Conservation (phyloP, 2,113 vertebrate genomes). For the Onychostoma macrolepis region DNA sequence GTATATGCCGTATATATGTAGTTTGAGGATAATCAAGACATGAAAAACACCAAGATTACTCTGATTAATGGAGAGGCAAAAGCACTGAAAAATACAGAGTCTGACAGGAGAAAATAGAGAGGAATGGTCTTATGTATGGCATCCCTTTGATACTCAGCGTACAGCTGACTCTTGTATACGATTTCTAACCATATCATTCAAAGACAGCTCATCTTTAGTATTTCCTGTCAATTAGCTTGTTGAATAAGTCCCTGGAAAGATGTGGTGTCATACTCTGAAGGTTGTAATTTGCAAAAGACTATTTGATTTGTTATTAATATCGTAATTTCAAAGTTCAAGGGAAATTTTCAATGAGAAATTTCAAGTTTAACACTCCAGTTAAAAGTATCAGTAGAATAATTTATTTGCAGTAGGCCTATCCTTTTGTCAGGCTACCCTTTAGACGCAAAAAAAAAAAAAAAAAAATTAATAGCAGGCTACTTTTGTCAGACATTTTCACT, state of each 20-base stretch:
- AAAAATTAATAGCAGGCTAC: no score
- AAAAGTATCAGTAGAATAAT: neutral
- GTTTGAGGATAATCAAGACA: neutral
- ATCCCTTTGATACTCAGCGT: neutral
- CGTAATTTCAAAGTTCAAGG: neutral
- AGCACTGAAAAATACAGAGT: neutral
- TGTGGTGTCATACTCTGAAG: neutral
- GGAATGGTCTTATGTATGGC: neutral
- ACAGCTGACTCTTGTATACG: neutral
- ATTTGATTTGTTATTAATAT: neutral
- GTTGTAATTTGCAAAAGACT: neutral
- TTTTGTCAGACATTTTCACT: neutral
- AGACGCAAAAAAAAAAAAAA: no score
- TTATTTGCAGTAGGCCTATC: neutral
- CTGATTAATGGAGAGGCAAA: constrained; percentile 1
- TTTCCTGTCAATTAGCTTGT: neutral
- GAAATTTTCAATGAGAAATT: neutral
- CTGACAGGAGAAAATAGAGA: neutral
- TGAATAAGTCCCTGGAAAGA: neutral
- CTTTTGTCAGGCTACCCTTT: neutral
- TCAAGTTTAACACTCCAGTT: neutral
- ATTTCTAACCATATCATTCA: neutral
- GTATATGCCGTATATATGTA: neutral
- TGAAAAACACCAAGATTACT: constrained; percentile 2
- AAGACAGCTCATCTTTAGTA: constrained; percentile 1